These are phyloP conservation scores for Choloepus didactylus DNA, from an alignment of 2,797 vertebrate genomes.

Conservation along the genomic window DNA sequence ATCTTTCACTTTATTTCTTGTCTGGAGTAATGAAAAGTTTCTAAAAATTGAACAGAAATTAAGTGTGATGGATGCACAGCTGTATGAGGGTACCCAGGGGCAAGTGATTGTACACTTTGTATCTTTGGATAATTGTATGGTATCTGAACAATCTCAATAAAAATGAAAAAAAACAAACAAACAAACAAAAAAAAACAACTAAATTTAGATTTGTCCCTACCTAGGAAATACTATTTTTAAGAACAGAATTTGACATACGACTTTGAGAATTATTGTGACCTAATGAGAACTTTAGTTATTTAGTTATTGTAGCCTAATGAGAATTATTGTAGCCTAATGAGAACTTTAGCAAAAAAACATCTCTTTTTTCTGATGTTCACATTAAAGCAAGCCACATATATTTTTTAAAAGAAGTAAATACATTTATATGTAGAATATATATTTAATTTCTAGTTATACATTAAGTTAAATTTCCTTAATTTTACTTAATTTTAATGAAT, in stretches of 20 bases:
- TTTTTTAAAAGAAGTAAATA: constrained; percentile 26
- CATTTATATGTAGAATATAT: not conserved
- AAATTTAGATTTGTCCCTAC: not conserved
- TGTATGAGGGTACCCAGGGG: too few relatives aligned
- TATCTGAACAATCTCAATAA: too few relatives aligned
- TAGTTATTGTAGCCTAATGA: not conserved
- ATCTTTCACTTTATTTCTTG: too few relatives aligned
- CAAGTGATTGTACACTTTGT: too few relatives aligned
- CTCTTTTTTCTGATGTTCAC: constrained; percentile 44
- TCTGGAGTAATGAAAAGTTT: too few relatives aligned
- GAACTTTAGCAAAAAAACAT: not conserved
- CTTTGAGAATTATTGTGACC: not conserved
- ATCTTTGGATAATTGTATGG: too few relatives aligned
- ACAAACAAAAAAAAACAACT: not conserved
- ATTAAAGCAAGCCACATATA: constrained; percentile 21
- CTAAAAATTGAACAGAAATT: too few relatives aligned
- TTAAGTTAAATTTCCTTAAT: not conserved
- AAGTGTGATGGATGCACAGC: too few relatives aligned
- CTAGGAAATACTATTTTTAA: constrained; percentile 13
- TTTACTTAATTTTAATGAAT: not conserved
- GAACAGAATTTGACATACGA: constrained; percentile 20
- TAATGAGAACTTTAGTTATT: too few relatives aligned
- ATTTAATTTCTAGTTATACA: not conserved
- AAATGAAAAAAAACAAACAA: too few relatives aligned
- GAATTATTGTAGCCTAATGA: not conserved